Evolutionary conservation across 2,888 invertebrate genomes (phyloP), one percentile per base, ranked within the genome.

Genomic region (Boloria selene): DNA sequence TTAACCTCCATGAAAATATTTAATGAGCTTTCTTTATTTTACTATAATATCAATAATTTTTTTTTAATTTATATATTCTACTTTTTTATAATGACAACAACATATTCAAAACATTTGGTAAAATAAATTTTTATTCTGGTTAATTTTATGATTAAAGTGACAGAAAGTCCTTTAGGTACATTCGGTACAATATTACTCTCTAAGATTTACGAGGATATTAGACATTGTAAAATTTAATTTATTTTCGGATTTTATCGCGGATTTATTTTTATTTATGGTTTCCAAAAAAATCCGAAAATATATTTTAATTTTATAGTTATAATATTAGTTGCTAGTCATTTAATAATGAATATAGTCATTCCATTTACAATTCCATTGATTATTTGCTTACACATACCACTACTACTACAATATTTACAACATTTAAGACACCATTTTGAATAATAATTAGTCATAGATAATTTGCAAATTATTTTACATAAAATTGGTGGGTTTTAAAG

Each of bases 381-480:
- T 59, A 38, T 38, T 31, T 31, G 38, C 53, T 38, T 65, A 54
- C 38, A 54, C 18, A 49, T 59, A 38, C 31, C 10, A 38, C 31
- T 38, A 38, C 31, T 38, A 38, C 31, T 10, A 38, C 38, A 59
- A 64, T 60, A 65, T 65, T 60, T 65, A 65, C 60, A 65, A 65
- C 47, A 65, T 59, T 52, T 59, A 59, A 60, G 64, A 65, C 64
- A 64, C 59, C 59, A 60, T 54, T 60, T 64, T 49, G 18, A 51
- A 31, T 64, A 38, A 45, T n/a, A 18, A 38, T 38, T 38, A 38
- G 0, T 10, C 10, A 26, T n/a, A 45, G 44, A 22, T 7, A 56
- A 16, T 56, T 45, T 7, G 45, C 44, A 44, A 44, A 17, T 56
- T 18, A 44, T 49, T 59, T 49, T 13, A 59, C 31, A 49, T 59